A percentile compares a stretch with the other conserved stretches of the same genome.
phyloP scores from a whole-genome alignment of 1,140 invertebrate genomes.

The Aplysia californica region DNA sequence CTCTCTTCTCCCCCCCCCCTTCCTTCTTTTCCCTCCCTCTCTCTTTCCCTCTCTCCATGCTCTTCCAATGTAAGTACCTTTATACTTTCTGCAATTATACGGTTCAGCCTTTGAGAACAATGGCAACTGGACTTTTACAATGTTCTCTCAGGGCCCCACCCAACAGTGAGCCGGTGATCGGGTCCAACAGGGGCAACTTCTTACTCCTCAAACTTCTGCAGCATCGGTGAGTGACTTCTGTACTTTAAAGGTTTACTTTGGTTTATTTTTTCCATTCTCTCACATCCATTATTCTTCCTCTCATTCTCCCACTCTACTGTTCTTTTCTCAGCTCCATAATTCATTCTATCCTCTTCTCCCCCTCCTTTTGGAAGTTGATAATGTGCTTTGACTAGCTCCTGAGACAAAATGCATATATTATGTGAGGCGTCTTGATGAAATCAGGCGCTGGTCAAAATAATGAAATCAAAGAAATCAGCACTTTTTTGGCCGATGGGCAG shows the following conservation, averaged over 20 bases:
- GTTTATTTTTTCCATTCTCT: background rate
- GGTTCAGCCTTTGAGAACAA: background rate
- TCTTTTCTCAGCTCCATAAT: background rate
- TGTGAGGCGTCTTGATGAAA: no score
- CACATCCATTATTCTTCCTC: no score
- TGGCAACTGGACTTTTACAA: background rate
- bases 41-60: no score
- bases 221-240: slow-evolving; percentile 48
- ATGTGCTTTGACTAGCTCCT: background rate
- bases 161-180: slow-evolving; percentile 68
- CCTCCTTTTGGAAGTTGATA: background rate
- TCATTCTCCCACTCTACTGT: background rate
- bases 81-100: no score
- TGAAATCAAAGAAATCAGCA: no score
- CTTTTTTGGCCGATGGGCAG: no score
- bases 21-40: no score
- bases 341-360: background rate
- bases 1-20: background rate
- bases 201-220: slow-evolving; percentile 81
- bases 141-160: slow-evolving; percentile 18
- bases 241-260: background rate
- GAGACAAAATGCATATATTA: no score
- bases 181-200: slow-evolving; percentile 88
- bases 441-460: no score
- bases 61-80: no score